A percentile compares a stretch with the other conserved stretches of the same genome.
These are phyloP conservation scores for Synodontis membranacea DNA, from an alignment of 2,113 vertebrate genomes.

Conservation along the genomic window DNA sequence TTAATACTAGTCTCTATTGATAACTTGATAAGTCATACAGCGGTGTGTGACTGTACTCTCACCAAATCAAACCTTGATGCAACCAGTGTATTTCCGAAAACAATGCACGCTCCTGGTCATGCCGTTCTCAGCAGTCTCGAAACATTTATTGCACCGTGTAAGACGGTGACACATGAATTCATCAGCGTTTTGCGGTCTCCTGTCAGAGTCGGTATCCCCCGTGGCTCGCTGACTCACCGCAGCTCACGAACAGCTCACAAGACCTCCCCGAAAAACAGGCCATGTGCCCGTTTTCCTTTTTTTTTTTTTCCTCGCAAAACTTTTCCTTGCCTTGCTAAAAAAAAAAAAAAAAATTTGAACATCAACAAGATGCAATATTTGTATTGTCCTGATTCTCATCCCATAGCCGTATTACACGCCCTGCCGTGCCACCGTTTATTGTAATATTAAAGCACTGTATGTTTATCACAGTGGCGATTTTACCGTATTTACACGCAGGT, in stretches of 20 bases:
- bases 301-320: background rate
- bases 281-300: background rate
- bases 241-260: background rate
- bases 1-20: background rate
- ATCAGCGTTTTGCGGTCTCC: slow-evolving; percentile 12
- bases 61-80: background rate
- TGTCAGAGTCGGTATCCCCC: background rate
- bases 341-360: no score
- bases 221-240: slow-evolving; percentile 9
- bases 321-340: background rate
- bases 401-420: background rate
- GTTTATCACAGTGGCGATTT: background rate
- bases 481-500: background rate
- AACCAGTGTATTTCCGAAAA: background rate
- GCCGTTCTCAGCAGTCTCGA: background rate
- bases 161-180: slow-evolving; percentile 18
- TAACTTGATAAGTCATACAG: background rate
- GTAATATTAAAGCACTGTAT: background rate
- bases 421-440: background rate
- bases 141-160: background rate
- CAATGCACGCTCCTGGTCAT: background rate
- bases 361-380: background rate
- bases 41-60: background rate
- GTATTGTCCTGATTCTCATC: background rate
- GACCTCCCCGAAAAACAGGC: background rate